Evolutionary conservation across 2,888 invertebrate species (phyloP), one percentile per base, ranked within the genome.

Genomic region (Stenoptilia bipunctidactyla): DNA sequence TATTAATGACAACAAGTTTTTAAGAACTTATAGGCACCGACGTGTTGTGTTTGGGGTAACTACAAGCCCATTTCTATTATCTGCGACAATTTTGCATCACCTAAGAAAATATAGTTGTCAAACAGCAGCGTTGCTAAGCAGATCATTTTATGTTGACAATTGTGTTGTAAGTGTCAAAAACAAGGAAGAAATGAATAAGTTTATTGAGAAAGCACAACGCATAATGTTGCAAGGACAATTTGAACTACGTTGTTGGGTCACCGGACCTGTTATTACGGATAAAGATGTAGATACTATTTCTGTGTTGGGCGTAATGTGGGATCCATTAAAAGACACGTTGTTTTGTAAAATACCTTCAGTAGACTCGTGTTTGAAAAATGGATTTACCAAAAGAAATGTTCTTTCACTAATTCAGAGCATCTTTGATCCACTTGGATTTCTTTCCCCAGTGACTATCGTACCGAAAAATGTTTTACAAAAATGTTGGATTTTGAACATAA

Each of bases 11-110:
- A 1, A 6, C 2, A 13, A 27, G 9, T 13, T 38, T 15, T 15
- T 35, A 15, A 13, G 27, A 12, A 37, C 39, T 9, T 43, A 36
- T 40, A 36, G 36, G 30, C 41, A 44, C 15, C 27, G 40, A 4
- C 15, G 43, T 33, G 40, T 43, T 13, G 43, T 43, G 9, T 43
- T 43, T 38, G 43, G 43, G 2, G 9, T 43, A 2, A 43, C 40
- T 4, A 37, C 38, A 5, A 43, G 40, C 35, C 43, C 38, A 9
- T 43, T 40, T 36, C 15, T 43, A 15, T 30, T 40, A 15, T 4
- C 34, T 1, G 38, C 38, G 1, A 38, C 38, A 9, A 34, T 38
- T 5, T 6, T 6, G 12, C 20, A 38, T 13, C 38, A 38, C 15
- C 30, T 30, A 4, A 6, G 6, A 20, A 20, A 20, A 6, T 20